phyloP scores from a whole-genome alignment of 1,140 invertebrate genomes.

The Microplitis mediator region DNA sequence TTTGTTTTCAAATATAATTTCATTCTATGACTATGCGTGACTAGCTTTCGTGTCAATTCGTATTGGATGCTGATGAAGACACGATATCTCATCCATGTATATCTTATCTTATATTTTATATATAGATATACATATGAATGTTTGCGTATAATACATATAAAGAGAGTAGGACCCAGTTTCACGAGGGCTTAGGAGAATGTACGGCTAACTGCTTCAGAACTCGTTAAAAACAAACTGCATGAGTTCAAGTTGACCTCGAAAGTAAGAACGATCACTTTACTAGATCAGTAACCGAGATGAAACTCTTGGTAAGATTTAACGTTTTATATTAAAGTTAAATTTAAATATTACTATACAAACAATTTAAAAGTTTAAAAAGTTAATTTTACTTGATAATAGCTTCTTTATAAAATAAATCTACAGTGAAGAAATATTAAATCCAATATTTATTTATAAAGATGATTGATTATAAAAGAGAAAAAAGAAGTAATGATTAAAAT shows the following conservation, averaged over 20 bases:
- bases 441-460: not conserved
- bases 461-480: not conserved
- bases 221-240: slow-evolving; percentile 16
- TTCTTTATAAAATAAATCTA: not conserved
- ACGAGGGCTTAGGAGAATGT: slow-evolving; percentile 4
- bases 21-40: too few relatives aligned
- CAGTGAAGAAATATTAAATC: not conserved
- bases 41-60: too few relatives aligned
- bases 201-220: not conserved
- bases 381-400: too few relatives aligned
- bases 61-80: too few relatives aligned
- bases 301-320: too few relatives aligned
- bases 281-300: too few relatives aligned
- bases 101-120: not conserved
- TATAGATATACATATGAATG: not conserved
- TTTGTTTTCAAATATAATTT: too few relatives aligned
- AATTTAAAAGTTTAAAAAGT: not conserved
- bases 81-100: not conserved
- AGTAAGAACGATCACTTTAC: slow-evolving; percentile 9
- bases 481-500: not conserved
- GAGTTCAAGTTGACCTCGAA: slow-evolving; percentile 12
- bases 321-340: not conserved
- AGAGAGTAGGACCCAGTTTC: slow-evolving; percentile 10
- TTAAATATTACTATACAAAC: not conserved
- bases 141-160: not conserved